These are phyloP conservation scores for Grus americana DNA, from an alignment of 2,113 vertebrate species.

Conservation along the genomic window DNA sequence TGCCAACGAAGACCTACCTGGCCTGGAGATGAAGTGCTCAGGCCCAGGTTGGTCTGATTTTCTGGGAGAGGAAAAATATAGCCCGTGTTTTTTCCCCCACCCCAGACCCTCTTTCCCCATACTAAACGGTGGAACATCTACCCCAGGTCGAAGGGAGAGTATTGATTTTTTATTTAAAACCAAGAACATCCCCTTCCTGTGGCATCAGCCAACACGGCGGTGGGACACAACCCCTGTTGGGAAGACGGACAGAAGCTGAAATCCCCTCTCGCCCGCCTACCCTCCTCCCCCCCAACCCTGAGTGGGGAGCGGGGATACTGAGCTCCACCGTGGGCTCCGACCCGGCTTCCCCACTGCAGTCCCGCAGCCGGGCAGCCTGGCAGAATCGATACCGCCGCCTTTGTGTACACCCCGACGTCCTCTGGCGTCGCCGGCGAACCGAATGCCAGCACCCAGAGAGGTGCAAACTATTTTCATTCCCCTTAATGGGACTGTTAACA, in stretches of 20 bases:
- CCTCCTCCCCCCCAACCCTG: rapidly evolving
- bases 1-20: background rate
- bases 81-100: no score
- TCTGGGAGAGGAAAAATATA: background rate
- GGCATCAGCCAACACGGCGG: background rate
- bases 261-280: background rate
- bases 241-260: background rate
- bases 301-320: rapidly evolving
- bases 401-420: background rate
- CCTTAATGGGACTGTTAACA: conserved; percentile 63
- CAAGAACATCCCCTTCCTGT: background rate
- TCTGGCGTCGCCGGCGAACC: background rate
- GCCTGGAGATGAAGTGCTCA: no score
- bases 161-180: background rate
- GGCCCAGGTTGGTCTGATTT: background rate
- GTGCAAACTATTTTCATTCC: conserved; percentile 43
- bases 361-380: background rate
- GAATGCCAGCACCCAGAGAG: background rate
- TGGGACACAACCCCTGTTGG: background rate
- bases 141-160: rapidly evolving
- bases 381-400: background rate
- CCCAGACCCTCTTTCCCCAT: background rate
- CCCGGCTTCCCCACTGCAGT: no score
- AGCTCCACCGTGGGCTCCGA: background rate
- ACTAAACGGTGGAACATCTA: background rate